Conservation (phyloP, 2,888 invertebrate genomes). For the Sceliomorpha sp. region DNA sequence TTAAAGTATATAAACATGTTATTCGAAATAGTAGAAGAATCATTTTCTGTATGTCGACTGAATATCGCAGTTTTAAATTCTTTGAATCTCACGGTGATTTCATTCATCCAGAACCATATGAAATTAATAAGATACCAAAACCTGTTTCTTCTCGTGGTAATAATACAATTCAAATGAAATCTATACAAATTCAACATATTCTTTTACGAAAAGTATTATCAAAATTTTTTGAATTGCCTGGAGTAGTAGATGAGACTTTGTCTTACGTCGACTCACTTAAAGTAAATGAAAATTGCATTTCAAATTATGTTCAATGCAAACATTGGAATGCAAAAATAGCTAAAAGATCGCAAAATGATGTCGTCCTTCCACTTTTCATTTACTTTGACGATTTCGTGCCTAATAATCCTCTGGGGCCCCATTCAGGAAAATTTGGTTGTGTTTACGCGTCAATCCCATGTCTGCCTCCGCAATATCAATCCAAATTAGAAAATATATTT, state of each 20-base stretch:
- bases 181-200: background rate
- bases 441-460: background rate
- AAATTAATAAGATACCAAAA: background rate
- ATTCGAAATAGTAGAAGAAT: background rate
- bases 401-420: background rate
- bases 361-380: background rate
- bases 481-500: background rate
- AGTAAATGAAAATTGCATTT: background rate
- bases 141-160: background rate
- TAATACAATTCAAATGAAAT: background rate
- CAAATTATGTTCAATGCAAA: background rate
- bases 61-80: background rate
- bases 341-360: background rate
- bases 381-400: background rate
- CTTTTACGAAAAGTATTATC: background rate
- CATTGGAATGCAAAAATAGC: background rate
- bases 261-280: background rate
- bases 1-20: background rate
- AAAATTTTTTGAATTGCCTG: background rate
- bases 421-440: background rate
- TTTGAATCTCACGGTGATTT: background rate
- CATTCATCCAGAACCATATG: background rate
- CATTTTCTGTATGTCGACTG: background rate
- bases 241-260: background rate
- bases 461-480: background rate